phyloP scores from a whole-genome alignment of 1,140 invertebrate species.

The Diabrotica undecimpunctata region DNA sequence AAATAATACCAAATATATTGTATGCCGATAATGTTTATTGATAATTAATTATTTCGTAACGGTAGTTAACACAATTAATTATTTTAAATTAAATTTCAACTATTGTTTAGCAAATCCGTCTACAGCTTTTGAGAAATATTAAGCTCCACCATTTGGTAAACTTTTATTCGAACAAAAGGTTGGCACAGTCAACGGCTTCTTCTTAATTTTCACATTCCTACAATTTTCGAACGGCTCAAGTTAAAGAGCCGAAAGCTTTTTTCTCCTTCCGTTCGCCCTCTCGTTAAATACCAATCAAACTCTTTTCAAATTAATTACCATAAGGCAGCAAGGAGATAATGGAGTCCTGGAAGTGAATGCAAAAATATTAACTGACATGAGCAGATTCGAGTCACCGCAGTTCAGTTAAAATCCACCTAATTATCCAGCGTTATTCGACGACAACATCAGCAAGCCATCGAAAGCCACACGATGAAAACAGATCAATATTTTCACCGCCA shows the following conservation, averaged over 20 bases:
- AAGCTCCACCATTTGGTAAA: too few relatives aligned
- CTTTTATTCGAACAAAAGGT: not conserved
- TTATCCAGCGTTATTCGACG: conserved; percentile 17
- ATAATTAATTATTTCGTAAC: too few relatives aligned
- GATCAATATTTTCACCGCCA: not conserved
- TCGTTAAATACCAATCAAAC: conserved; percentile 18
- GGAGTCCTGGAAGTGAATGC: conserved; percentile 7
- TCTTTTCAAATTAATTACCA: conserved; percentile 18
- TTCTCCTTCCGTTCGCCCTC: not conserved
- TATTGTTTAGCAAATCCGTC: too few relatives aligned
- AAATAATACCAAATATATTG: too few relatives aligned
- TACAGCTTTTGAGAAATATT: too few relatives aligned
- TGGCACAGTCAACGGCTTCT: not conserved
- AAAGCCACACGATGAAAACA: conserved; percentile 7
- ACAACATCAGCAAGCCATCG: not conserved
- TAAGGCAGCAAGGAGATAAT: conserved; percentile 13
- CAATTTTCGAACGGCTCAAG: not conserved
- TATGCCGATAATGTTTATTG: too few relatives aligned
- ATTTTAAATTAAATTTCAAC: too few relatives aligned
- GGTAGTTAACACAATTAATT: too few relatives aligned
- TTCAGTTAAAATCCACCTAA: conserved; percentile 24
- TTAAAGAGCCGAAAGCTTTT: not conserved
- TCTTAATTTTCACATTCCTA: not conserved
- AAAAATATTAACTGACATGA: conserved; percentile 21
- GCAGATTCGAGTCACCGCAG: conserved; percentile 18